These are phyloP conservation scores for Candoia aspera DNA, from an alignment of 2,113 vertebrate species.

Conservation along the genomic window DNA sequence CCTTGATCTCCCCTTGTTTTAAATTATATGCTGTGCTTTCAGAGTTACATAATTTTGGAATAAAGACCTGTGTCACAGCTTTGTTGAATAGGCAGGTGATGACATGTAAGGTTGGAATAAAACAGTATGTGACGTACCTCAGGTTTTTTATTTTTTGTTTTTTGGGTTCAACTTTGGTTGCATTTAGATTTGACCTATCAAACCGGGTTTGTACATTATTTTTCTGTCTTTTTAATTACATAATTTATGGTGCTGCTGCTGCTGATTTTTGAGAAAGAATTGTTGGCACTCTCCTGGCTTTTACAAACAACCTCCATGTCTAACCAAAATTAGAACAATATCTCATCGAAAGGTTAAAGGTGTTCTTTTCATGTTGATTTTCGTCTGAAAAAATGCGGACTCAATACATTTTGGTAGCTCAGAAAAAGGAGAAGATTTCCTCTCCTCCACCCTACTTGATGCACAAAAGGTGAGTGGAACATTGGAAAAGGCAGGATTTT, in stretches of 20 bases:
- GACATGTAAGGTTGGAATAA: not conserved
- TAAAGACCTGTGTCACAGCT: not conserved
- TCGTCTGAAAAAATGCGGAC: not conserved
- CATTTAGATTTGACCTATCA: not conserved
- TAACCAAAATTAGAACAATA: not conserved
- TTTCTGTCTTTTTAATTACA: not conserved
- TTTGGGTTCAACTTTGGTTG: not conserved
- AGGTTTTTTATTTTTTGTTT: constrained; percentile 14
- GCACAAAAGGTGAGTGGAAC: not conserved
- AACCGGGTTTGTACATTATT: not conserved
- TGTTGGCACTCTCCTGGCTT: not conserved
- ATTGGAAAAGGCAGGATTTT: not conserved
- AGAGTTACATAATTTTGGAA: not conserved
- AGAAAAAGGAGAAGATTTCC: not conserved
- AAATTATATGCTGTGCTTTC: not conserved
- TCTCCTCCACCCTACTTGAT: not conserved
- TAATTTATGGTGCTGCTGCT: not conserved
- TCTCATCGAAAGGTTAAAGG: not conserved
- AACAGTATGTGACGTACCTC: not conserved
- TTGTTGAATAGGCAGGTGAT: constrained; percentile 12
- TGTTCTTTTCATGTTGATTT: not conserved
- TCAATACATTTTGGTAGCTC: not conserved
- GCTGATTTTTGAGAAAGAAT: not conserved
- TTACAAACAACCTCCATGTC: not conserved
- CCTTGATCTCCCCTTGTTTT: not conserved